Evolutionary conservation across 2,888 invertebrate species (phyloP), one percentile per base, ranked within the genome.

Genomic region (Eristalinus sepulchralis): DNA sequence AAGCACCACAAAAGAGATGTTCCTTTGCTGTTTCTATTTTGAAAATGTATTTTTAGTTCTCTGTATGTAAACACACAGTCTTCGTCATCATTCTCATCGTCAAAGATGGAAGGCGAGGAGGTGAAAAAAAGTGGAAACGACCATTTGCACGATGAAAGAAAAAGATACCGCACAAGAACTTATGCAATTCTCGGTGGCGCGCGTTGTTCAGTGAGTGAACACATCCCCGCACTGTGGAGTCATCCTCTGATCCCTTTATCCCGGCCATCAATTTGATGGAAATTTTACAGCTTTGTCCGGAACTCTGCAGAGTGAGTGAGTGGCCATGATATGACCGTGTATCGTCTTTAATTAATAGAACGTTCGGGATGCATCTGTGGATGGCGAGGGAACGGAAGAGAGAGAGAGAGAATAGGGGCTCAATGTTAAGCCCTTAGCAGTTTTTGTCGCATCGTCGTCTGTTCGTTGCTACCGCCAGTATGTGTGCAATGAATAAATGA

Each of bases 401-500:
- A 34, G 55, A 20, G 24, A 13, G 8, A n/a, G 17, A 39, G 68
- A 22, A 27, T 27, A n/a, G n/a, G 27, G 27, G 27, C 2, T 62
- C 57, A 63, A 66, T 76, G 62, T 70, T 76, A 53, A 73, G 85
- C 77, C 81, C 81, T 73, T 47, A 17, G 47, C 47, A 47, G 47
- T 84, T 79, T 27, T 70, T 67, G 34, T 53, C 62, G 24, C 57
- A 57, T 57, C 57, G 57, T 57, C 57, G 71, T 80, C 77, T 77
- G 72, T 70, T 72, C 77, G 72, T 59, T 57, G 70, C 27, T 34
- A 31, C 60, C 31, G 22, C 57, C 11, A 10, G 2, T 20, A 24
- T 60, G 36, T 68, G 67, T 53, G 67, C 67, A 70, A 64, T 85
- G 82, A 85, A 85, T 85, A 77, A 82, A 82, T 82, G 73, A 85